These are phyloP conservation scores for Chloroceryle inda DNA, from an alignment of 2,797 vertebrate species.

Conservation along the genomic window DNA sequence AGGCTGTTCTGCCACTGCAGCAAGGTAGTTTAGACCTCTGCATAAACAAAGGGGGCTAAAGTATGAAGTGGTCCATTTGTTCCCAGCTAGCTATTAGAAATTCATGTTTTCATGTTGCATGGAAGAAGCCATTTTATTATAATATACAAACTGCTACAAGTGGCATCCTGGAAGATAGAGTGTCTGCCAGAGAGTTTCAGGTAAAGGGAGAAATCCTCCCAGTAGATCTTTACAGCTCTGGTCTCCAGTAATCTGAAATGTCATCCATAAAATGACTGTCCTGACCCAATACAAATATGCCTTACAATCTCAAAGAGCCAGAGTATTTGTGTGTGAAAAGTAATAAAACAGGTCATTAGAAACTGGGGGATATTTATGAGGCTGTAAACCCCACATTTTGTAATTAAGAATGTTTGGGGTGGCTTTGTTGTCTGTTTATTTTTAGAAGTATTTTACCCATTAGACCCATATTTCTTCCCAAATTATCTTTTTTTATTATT, in stretches of 20 bases:
- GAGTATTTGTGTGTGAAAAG: background rate
- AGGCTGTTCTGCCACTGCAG: background rate
- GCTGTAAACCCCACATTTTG: background rate
- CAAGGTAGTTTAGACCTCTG: fast-evolving
- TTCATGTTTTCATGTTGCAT: background rate
- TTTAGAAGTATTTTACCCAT: background rate
- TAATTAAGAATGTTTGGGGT: background rate
- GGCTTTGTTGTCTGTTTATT: background rate
- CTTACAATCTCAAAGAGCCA: background rate
- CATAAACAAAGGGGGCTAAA: background rate
- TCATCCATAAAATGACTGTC: background rate
- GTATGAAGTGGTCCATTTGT: fast-evolving
- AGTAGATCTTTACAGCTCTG: background rate
- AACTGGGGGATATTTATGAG: background rate
- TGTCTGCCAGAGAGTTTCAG: background rate
- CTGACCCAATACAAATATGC: background rate
- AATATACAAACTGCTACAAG: background rate
- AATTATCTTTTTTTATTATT: background rate
- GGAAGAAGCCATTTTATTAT: background rate
- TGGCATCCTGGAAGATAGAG: background rate
- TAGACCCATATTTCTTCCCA: background rate
- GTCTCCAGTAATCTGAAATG: background rate
- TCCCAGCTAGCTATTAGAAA: background rate
- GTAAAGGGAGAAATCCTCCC: background rate
- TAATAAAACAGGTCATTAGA: background rate